Conservation (phyloP, 2,113 vertebrate species). For the Malaclemys terrapin region DNA sequence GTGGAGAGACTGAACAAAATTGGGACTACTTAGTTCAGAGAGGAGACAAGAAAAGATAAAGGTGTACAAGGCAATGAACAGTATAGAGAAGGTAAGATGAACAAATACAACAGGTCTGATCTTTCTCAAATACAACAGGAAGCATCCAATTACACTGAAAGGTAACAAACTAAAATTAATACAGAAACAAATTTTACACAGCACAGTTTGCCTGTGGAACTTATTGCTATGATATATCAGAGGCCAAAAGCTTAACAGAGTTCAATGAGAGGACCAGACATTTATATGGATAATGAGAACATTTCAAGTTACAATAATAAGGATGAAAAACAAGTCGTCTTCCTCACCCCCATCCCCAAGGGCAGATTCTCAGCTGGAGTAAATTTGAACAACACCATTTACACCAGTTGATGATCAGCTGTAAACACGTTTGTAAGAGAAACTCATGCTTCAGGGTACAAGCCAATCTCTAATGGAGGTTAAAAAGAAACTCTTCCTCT, state of each 20-base stretch:
- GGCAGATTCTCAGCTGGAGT: neutral
- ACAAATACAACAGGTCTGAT: neutral
- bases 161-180: neutral
- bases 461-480: neutral
- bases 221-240: neutral
- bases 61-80: neutral
- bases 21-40: neutral
- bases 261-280: neutral
- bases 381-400: neutral
- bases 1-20: neutral
- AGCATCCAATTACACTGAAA: neutral
- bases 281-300: neutral
- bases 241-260: accelerated
- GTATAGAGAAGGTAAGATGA: neutral
- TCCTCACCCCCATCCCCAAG: neutral
- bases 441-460: neutral
- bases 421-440: neutral
- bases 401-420: neutral
- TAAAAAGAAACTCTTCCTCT: neutral
- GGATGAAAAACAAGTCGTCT: neutral
- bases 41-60: neutral
- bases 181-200: neutral
- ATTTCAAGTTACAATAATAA: neutral
- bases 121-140: neutral
- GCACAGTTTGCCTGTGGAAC: neutral